Evolutionary conservation across 2,888 invertebrate species (phyloP).

Genomic region (Caenorhabditis sp.): DNA sequence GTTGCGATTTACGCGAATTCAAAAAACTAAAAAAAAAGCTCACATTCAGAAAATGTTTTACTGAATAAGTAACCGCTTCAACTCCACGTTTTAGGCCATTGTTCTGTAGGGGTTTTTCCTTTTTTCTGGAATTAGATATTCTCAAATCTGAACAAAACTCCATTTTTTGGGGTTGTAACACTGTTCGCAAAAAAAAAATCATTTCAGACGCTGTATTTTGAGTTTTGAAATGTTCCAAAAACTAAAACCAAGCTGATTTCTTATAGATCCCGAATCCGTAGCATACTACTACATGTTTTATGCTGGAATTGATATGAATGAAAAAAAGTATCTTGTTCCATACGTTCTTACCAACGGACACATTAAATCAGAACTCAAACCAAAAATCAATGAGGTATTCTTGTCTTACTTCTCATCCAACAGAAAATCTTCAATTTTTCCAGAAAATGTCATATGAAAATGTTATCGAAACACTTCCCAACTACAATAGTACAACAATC

Average conservation of each 20-base stretch:
- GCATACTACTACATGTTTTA: conserved; percentile 58
- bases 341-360: conserved; percentile 54
- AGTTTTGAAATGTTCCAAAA: too few relatives aligned
- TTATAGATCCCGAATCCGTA: conserved; percentile 53
- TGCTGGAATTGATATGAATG: conserved; percentile 51
- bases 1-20: too few relatives aligned
- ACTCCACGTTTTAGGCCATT: too few relatives aligned
- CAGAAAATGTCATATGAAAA: conserved; percentile 7
- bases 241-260: not conserved
- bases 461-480: conserved; percentile 10
- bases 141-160: too few relatives aligned
- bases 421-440: not conserved
- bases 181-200: too few relatives aligned
- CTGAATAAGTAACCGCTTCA: too few relatives aligned
- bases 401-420: not conserved
- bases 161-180: too few relatives aligned
- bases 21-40: too few relatives aligned
- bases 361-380: conserved; percentile 7
- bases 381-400: not conserved
- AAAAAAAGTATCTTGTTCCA: conserved; percentile 24
- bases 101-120: too few relatives aligned
- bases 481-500: conserved; percentile 24
- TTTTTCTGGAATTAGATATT: too few relatives aligned
- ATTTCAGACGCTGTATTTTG: too few relatives aligned
- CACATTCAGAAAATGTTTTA: too few relatives aligned